Evolutionary conservation across 2,113 vertebrate genomes (phyloP), one percentile per base, ranked within the genome.

Genomic region (Nicator chloris): DNA sequence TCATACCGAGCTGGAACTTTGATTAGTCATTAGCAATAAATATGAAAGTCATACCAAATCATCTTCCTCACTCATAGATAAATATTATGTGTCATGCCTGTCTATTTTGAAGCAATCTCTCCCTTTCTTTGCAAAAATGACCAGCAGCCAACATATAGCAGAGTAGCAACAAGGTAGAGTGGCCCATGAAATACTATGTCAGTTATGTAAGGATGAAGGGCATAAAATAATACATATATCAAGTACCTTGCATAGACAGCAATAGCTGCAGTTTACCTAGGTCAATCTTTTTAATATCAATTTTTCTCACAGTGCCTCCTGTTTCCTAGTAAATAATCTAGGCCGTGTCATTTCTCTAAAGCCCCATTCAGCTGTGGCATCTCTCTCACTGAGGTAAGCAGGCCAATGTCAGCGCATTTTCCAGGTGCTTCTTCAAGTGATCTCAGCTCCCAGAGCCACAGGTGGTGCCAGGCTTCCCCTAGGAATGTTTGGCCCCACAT

Each of bases 21-120:
- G 86, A 92, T 96, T 93, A 96, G 87, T 97, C 86, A 85, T 40
- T 73, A 87, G 56, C 71, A 82, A 17, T 79, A 88, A 93, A 83
- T 82, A 90, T 64, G 95, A 82, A 97, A 94, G 86, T 73, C 86
- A 79, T 82, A 90, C 85, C 64, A 84, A 90, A 87, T 64, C 86
- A 80, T 73, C 91, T 85, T 70, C 53, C 49, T 82, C 60, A 15
- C 30, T 82, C 37, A 63, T 45, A 94, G 96, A 88, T 93, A 95
- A 97, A 97, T 88, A 88, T 63, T 94, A 37, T 20, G 39, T 64
- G 71, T 51, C 35, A 76, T 68, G 45, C 63, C 40, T 61, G 78
- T 39, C 72, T 49, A 40, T 56, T 91, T 81, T 71, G 45, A 59
- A 78, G 35, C 3, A 10, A 10, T 89, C 27, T 27, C 10, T 82